Evolutionary conservation across 2,888 invertebrate species (phyloP), one percentile per base, ranked within the genome.

Genomic region (Bhutanitis thaidina): DNA sequence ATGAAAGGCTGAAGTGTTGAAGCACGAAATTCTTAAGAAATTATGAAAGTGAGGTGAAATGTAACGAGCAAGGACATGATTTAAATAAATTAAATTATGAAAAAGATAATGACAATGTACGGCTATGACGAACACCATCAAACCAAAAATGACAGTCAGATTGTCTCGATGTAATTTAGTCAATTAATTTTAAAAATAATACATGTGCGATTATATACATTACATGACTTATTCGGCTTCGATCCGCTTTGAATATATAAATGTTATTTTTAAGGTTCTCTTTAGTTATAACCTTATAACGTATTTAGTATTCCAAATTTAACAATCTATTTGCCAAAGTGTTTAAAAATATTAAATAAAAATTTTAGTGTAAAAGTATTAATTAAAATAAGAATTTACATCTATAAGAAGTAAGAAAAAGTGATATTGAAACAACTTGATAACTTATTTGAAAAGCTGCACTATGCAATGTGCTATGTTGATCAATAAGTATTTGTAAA

Each of bases 121-220:
- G 43, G 49, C 36, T 49, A 43, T 43, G 40, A 40, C 10, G 35
- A 36, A 49, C 49, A 35, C 12, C 30, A 16, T 35, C 8, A 36
- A 29, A 48, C 49, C 41, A 49, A 49, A 49, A 49, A 49, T 36
- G 27, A 16, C 38, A 39, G 25, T 47, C 14, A 13, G 32, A 39
- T 25, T 39, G 14, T 34, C 13, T 38, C 7, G 13, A 20, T 20
- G 16, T 38, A 30, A 16, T 20, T 40, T 27, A 40, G 30, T 15
- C 14, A 15, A 13, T 36, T 36, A 14, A 36, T 2, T 36, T 20
- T 12, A 35, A 35, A 13, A 36, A 9, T 36, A 36, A 15, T 36
- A 36, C 13, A 15, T 36, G n/a, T n/a, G 9, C 14, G 9, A 15
- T 3, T 3, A 7, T 36, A 8, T 8, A 8, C 2, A 27, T 27